Evolutionary conservation across 2,888 invertebrate genomes (phyloP).

Genomic region (Nasonia oneida): DNA sequence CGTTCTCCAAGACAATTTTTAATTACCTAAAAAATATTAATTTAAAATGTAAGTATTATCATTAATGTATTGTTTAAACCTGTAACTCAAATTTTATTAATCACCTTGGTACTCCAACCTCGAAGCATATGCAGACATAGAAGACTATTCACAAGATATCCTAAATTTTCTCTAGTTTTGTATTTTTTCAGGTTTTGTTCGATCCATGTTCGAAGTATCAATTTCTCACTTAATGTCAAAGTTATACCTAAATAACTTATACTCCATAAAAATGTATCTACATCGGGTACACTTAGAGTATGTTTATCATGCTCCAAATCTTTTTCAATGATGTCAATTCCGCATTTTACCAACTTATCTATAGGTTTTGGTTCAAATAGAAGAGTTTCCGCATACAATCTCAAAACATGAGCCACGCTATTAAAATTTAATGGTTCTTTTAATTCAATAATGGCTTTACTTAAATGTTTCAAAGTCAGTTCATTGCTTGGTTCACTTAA

Average conservation of each 20-base stretch:
- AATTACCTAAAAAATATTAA: slow-evolving; percentile 43
- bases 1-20: slow-evolving; percentile 27
- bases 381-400: slow-evolving; percentile 77
- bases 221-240: slow-evolving; percentile 65
- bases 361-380: slow-evolving; percentile 75
- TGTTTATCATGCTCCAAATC: slow-evolving; percentile 65
- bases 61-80: neutral
- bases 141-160: slow-evolving; percentile 37
- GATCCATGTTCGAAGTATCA: slow-evolving; percentile 46
- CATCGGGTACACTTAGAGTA: slow-evolving; percentile 74
- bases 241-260: slow-evolving; percentile 75
- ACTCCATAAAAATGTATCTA: slow-evolving; percentile 79
- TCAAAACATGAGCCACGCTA: slow-evolving; percentile 77
- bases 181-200: slow-evolving; percentile 41
- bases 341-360: slow-evolving; percentile 70
- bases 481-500: slow-evolving; percentile 76
- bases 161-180: slow-evolving; percentile 32
- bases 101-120: slow-evolving; percentile 37
- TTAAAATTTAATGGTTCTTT: slow-evolving; percentile 74
- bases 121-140: slow-evolving; percentile 43
- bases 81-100: neutral
- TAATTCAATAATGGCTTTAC: slow-evolving; percentile 75
- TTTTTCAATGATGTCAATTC: slow-evolving; percentile 68
- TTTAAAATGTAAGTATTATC: neutral
- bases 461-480: slow-evolving; percentile 75